These are phyloP conservation scores for Rhodophaea formosa DNA, from an alignment of 2,888 invertebrate species.

Conservation along the genomic window DNA sequence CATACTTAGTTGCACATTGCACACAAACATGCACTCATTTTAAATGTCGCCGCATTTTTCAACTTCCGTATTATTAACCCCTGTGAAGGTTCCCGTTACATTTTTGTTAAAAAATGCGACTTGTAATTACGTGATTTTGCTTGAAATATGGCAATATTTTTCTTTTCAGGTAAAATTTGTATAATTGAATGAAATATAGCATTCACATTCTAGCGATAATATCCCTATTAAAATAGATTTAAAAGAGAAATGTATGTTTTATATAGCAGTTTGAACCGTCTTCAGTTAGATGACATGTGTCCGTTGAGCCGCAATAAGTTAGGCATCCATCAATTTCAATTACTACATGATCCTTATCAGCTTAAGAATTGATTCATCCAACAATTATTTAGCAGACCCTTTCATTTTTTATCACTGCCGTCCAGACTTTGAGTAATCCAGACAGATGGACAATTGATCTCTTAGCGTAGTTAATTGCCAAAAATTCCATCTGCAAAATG, in stretches of 20 bases:
- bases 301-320: not conserved
- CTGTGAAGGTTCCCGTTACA: not conserved
- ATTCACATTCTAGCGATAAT: not conserved
- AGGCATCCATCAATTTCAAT: not conserved
- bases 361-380: not conserved
- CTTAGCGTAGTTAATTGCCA: conserved; percentile 22
- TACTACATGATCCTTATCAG: not conserved
- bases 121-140: not conserved
- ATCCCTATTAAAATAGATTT: not conserved
- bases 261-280: not conserved
- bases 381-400: not conserved
- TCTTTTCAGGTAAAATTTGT: not conserved
- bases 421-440: conserved; percentile 1
- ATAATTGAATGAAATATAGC: not conserved
- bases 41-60: conserved; percentile 11
- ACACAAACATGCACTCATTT: conserved; percentile 2
- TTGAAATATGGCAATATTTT: not conserved
- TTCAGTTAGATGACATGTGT: not conserved
- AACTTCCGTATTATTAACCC: conserved; percentile 5
- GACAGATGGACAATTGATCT: conserved; percentile 24
- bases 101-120: not conserved
- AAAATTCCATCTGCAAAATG: conserved; percentile 25
- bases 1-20: conserved; percentile 1
- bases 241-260: not conserved
- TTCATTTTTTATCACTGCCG: not conserved